These are phyloP conservation scores for Lacerta viridis DNA, from an alignment of 2,797 vertebrate genomes.

Conservation along the genomic window DNA sequence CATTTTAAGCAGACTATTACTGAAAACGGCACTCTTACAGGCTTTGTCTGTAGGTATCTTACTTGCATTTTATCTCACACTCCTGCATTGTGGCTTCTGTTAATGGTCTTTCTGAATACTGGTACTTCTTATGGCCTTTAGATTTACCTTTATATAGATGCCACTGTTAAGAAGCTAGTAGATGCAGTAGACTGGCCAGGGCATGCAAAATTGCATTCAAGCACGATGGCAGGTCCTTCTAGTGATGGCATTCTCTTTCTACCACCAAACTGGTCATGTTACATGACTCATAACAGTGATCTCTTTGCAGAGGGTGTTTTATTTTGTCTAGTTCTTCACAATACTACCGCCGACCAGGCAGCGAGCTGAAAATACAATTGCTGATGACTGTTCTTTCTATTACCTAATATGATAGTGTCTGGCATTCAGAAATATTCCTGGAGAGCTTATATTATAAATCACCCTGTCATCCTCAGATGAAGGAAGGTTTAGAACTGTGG, in stretches of 20 bases:
- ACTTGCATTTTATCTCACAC: neutral
- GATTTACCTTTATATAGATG: neutral
- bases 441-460: neutral
- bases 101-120: neutral
- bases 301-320: neutral
- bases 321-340: conserved; percentile 2
- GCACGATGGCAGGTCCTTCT: neutral
- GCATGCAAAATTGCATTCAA: neutral
- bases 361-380: neutral
- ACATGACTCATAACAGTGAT: neutral
- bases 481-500: too few species aligned
- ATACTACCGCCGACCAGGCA: neutral
- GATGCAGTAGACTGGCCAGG: neutral
- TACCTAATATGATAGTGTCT: neutral
- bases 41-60: neutral
- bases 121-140: neutral
- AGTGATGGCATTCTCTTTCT: neutral
- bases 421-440: neutral
- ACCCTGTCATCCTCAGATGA: too few species aligned
- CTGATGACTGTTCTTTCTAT: neutral
- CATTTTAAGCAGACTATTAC: neutral
- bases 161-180: neutral
- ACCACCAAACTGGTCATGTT: neutral
- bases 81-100: neutral
- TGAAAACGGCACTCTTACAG: neutral